These are phyloP conservation scores for Vesta saturnalis DNA, from an alignment of 2,888 invertebrate genomes.

Conservation along the genomic window DNA sequence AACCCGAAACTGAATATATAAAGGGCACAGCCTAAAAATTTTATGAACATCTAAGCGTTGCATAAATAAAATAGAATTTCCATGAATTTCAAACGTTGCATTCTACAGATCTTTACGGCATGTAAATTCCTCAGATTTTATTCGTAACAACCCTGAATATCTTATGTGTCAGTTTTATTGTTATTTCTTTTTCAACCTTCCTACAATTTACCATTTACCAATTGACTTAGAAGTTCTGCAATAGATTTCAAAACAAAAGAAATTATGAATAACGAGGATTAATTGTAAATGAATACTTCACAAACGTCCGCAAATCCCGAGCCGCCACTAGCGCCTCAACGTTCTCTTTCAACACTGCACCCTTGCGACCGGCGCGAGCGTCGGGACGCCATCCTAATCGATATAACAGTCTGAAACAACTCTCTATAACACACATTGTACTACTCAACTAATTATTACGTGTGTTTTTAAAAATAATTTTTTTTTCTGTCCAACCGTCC, in stretches of 20 bases:
- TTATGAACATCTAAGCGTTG: conserved; percentile 2
- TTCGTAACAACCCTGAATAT: neutral
- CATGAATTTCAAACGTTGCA: conserved; percentile 7
- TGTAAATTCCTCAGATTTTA: conserved; percentile 3
- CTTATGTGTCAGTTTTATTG: neutral
- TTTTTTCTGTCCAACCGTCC: conserved; percentile 11
- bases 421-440: conserved; percentile 51
- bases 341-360: conserved; percentile 50
- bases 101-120: conserved; percentile 6
- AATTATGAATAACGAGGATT: too few species aligned
- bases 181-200: neutral
- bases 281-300: conserved; percentile 1
- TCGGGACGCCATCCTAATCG: conserved; percentile 55
- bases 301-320: conserved; percentile 36
- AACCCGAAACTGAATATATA: too few species aligned
- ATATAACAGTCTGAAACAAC: conserved; percentile 59
- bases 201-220: neutral
- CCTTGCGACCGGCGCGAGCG: conserved; percentile 53
- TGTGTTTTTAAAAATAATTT: conserved; percentile 29
- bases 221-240: neutral
- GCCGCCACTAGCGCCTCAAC: conserved; percentile 44
- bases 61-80: conserved; percentile 7
- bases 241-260: too few species aligned
- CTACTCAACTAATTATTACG: conserved; percentile 36
- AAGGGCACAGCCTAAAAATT: neutral